Evolutionary conservation across 2,797 vertebrate genomes (phyloP), one percentile per base, ranked within the genome.

Genomic region (Cyclura pinguis): DNA sequence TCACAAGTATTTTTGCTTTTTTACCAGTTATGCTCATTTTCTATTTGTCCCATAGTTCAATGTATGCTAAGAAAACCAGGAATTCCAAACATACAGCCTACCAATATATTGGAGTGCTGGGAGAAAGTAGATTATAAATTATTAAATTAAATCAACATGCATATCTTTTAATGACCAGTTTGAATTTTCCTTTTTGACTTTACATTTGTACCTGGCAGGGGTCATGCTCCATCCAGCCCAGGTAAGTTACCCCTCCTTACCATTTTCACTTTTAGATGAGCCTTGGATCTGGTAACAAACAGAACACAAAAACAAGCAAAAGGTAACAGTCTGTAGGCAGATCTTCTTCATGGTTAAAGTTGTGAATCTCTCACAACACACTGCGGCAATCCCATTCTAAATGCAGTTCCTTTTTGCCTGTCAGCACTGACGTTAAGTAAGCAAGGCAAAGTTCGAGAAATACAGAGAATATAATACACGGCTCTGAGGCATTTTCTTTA

Each of bases 401-500:
- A 0, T 1, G 0, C 42, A 42, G 18, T 81, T 22, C 80, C 18
- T 59, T 35, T 62, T 93, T 94, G 87, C 85, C 94, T 93, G 84
- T 80, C 85, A 67, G 86, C 77, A 80, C 80, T 87, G 12, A 72
- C n/a, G 90, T 90, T 77, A 91, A 92, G 76, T 89, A 90, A 6
- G 2, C 35, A 77, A 90, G 47, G 73, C 82, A 13, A 77, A 86
- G 67, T 80, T 77, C 90, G 89, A 83, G 88, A 84, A 59, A 78
- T 38, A 72, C 27, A 86, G 67, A 77, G 84, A 90, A 59, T 35
- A 85, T 78, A 90, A 59, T 24, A 84, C 74, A 0, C 42, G 81
- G 35, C 20, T 18, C 20, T 6, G 72, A 38, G 29, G 86, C 80
- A 88, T 87, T 72, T 91, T 80, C 89, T 85, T 89, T 62, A 83